phyloP scores from a whole-genome alignment of 2,113 vertebrate species.

The Bagarius yarrelli region DNA sequence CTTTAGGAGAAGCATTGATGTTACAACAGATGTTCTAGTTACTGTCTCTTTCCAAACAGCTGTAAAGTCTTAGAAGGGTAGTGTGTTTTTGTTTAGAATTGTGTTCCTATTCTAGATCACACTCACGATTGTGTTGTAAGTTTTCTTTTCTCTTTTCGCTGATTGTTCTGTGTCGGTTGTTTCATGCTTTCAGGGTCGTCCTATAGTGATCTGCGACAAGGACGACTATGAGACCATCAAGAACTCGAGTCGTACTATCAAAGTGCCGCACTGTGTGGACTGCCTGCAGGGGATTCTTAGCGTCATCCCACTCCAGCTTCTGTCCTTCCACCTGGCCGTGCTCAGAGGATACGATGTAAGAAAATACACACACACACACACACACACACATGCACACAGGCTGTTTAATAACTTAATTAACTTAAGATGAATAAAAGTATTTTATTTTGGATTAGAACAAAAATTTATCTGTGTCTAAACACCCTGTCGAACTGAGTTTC shows the following conservation, averaged over 20 bases:
- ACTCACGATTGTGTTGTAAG: neutral
- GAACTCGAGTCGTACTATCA: conserved; percentile 88
- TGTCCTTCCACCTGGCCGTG: conserved; percentile 96
- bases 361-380: conserved; percentile 37
- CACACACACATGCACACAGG: neutral
- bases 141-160: too few relatives aligned
- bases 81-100: neutral
- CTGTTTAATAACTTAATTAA: neutral
- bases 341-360: conserved; percentile 93
- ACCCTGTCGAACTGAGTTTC: neutral
- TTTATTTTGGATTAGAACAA: neutral
- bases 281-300: conserved; percentile 96
- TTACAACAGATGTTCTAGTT: neutral
- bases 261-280: conserved; percentile 93
- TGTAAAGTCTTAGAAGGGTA: neutral
- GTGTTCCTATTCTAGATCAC: neutral
- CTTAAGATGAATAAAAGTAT: neutral
- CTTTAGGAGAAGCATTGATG: neutral
- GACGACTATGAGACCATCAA: conserved; percentile 93
- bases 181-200: conserved; percentile 77
- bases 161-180: neutral
- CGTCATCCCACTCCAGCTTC: conserved; percentile 92
- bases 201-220: conserved; percentile 93
- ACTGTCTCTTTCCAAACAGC: neutral
- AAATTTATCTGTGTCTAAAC: neutral